Base-by-base conservation (phyloP, 2,888 invertebrate species). In the Tetheella fluctuosa region DNA sequence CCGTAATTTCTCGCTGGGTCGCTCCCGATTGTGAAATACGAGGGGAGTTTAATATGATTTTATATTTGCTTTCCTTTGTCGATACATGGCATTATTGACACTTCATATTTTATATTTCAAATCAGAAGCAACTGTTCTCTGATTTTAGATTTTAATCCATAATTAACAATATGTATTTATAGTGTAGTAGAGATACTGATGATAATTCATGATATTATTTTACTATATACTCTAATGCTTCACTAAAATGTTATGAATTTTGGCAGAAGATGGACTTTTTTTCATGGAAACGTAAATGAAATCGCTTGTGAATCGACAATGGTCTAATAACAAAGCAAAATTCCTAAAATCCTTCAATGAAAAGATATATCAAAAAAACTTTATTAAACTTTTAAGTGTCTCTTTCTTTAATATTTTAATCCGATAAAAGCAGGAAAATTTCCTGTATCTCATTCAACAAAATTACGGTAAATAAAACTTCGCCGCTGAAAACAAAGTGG, bases 401-500 rank as follows among this genome's bases (percentile, higher is more conserved):
- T 30, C 30, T 54, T 34, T 7, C 54, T 17, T 54, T 54, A 28
- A 54, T 54, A 54, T 34, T 54, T 17, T 20, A 48, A 48, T 48
- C 17, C 20, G 48, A 48, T 42, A 48, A 48, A 48, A 48, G 15
- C 7, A 20, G 20, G 10, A 48, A 20, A 20, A 10, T 20, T 48
- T 34, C 59, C 56, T 62, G 59, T 67, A 67, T 67, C 69, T 58
- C 68, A 79, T 74, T 73, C 66, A 72, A 79, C 77, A 71, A 80
- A 83, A 83, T 83, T 77, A 76, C 65, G 34, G 34, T 56, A 79
- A 83, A 82, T 77, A 81, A 80, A 86, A 84, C 71, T 83, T 81
- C 62, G 65, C 52, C 63, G 57, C 42, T 57, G 64, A 66, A 72
- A 80, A 80, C 76, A 80, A 80, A 84, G 75, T 77, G 75, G 76